phyloP scores from a whole-genome alignment of 2,888 invertebrate genomes.

The Synanthedon tipuliformis region DNA sequence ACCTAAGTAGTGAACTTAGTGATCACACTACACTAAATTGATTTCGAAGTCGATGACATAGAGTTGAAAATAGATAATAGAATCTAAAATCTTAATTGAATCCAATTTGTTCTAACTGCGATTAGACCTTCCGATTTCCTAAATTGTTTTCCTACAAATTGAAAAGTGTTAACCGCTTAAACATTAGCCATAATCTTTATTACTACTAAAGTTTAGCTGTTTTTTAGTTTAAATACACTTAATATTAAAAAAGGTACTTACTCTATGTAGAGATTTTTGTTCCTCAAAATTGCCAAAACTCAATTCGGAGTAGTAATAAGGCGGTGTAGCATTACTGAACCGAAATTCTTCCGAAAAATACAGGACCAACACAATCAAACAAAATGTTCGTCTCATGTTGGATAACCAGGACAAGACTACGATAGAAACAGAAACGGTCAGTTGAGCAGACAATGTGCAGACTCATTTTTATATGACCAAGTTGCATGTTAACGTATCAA shows the following conservation, averaged over 20 bases:
- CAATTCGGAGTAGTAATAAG: conserved; percentile 2
- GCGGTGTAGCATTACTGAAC: conserved; percentile 13
- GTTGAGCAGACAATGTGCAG: background rate
- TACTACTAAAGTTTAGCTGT: too few species aligned
- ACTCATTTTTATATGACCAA: conserved; percentile 32
- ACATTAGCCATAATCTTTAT: too few species aligned
- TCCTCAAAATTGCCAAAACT: background rate
- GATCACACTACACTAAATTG: too few species aligned
- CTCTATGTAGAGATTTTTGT: background rate
- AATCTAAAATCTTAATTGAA: too few species aligned
- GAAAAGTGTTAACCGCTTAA: too few species aligned
- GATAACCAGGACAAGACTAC: conserved; percentile 20
- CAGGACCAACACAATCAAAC: conserved; percentile 31
- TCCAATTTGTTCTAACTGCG: too few species aligned
- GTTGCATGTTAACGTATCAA: conserved; percentile 30
- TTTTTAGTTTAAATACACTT: background rate
- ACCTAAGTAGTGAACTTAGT: too few species aligned
- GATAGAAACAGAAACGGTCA: conserved; percentile 10
- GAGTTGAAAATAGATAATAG: too few species aligned
- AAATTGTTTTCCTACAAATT: too few species aligned
- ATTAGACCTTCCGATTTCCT: too few species aligned
- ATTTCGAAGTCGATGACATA: too few species aligned
- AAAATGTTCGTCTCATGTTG: conserved; percentile 45
- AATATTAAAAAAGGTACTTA: background rate
- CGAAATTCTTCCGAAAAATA: conserved; percentile 13